phyloP scores from a whole-genome alignment of 2,888 invertebrate genomes.

The Cryptophagus acutangulus region DNA sequence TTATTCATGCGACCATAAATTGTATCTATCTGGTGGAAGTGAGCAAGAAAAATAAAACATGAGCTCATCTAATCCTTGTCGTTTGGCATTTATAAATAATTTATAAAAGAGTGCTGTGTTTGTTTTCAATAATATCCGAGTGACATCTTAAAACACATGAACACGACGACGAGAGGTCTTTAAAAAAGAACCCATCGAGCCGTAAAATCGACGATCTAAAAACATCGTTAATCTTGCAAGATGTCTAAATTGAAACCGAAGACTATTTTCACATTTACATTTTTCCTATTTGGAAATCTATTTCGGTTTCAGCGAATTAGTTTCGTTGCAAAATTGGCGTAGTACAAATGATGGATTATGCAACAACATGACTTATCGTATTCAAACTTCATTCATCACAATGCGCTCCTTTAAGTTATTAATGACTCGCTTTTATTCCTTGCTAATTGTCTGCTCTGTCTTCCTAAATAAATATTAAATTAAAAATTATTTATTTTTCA shows the following conservation, averaged over 20 bases:
- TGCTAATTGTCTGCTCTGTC: too few relatives aligned
- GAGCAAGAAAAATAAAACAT: too few relatives aligned
- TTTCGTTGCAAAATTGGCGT: slow-evolving; percentile 18
- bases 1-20: too few relatives aligned
- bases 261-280: slow-evolving; percentile 34
- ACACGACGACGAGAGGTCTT: slow-evolving; percentile 18
- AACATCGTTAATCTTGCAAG: slow-evolving; percentile 38
- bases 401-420: slow-evolving; percentile 26
- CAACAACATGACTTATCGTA: slow-evolving; percentile 32
- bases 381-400: slow-evolving; percentile 33
- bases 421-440: slow-evolving; percentile 31
- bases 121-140: slow-evolving; percentile 29
- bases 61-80: too few relatives aligned
- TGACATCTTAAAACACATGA: slow-evolving; percentile 29
- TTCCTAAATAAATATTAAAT: too few relatives aligned
- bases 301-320: slow-evolving; percentile 10
- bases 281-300: too few relatives aligned
- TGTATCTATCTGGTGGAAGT: too few relatives aligned
- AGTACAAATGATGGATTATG: slow-evolving; percentile 31
- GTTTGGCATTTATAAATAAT: too few relatives aligned
- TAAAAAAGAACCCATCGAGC: too few relatives aligned
- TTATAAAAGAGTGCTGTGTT: slow-evolving; percentile 17
- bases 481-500: too few relatives aligned
- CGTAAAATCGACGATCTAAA: slow-evolving; percentile 36
- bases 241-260: slow-evolving; percentile 39